These are phyloP conservation scores for human (Homo sapiens) DNA, from an alignment of 2,113 vertebrate species.

Conservation along the genomic window GRCh38 chr2:74047501-74048000, in stretches of 20 bases:
- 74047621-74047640: constrained; percentile 86
- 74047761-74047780: constrained; percentile 93
- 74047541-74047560: constrained; percentile 70
- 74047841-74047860: constrained; percentile 65
- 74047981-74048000: constrained; percentile 70
- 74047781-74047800: constrained; percentile 90
- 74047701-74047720: constrained; percentile 85
- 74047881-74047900: constrained; percentile 66
- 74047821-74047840: constrained; percentile 72
- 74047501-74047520: constrained; percentile 97
- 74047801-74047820: constrained; percentile 85
- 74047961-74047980: constrained; percentile 88
- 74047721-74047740: constrained; percentile 88
- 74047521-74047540: constrained; percentile 94
- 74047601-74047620: constrained; percentile 76
- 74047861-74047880: constrained; percentile 75
- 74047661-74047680: constrained; percentile 68
- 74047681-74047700: constrained; percentile 80
- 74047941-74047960: constrained; percentile 93
- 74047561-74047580: constrained; percentile 79
- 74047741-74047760: constrained; percentile 94
- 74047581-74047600: constrained; percentile 92
- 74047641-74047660: constrained; percentile 94
- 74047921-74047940: constrained; percentile 80
- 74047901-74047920: constrained; percentile 80